Base-by-base conservation (phyloP, 2,888 invertebrate species). In the Prosopocoilus inquinatus region DNA sequence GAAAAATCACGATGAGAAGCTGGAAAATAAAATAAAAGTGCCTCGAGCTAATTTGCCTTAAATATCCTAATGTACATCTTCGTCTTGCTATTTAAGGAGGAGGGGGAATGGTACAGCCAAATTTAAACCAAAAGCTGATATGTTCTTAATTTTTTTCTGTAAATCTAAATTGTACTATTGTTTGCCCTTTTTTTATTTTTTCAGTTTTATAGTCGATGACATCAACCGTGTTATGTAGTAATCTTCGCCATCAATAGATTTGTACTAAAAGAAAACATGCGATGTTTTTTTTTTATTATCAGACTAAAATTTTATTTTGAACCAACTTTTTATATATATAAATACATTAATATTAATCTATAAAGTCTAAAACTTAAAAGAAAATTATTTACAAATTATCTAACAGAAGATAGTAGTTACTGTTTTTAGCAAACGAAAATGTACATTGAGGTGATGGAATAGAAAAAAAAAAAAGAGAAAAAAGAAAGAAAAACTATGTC, bases 401-500 rank as follows among this genome's bases (percentile, higher is more conserved):
- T 46, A 48, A 53, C 53, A 53, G 53, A 53, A 53, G 47, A 50
- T 46, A 47, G 49, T 46, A 47, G 49, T 43, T 44, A 51, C 32
- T 53, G 47, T 44, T 47, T 50, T 57, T 48, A 61, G 59, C 67
- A 70, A 69, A 71, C 69, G 69, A 71, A 70, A 72, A 72, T 71
- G 70, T 71, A 72, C 71, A 70, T 69, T 60, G 62, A 66, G 67
- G 65, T 41, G 15, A 16, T 41, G 16, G 41, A 41, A 41, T 13
- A 41, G 11, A 38, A 41, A 41, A 41, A 41, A 41, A 41, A 41
- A 41, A 28, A 28, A 28, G 20, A 28, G 0, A 28, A 28, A 28
- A 28, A 62, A 55, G 66, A 65, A 67, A 72, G 70, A 73, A 64
- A 67, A 69, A 70, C 69, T 70, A 72, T 68, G 66, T 70, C 73